A percentile compares a stretch with the other conserved stretches of the same genome.
phyloP scores from a whole-genome alignment of 64 coral and sea anemone species.

The Pocillopora verrucosa region DNA sequence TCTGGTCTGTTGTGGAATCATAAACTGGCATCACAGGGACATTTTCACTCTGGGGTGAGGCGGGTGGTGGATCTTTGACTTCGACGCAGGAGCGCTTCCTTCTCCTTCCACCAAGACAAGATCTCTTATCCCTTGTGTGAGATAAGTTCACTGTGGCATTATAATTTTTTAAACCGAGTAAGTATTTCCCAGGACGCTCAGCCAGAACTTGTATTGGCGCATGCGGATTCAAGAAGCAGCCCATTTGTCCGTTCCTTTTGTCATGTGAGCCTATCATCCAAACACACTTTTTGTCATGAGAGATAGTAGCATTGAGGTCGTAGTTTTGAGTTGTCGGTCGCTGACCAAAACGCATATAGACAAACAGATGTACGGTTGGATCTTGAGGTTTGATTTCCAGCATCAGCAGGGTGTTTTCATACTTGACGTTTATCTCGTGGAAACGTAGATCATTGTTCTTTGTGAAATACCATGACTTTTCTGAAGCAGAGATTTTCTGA shows the following conservation, averaged over 20 bases:
- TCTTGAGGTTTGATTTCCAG: neutral
- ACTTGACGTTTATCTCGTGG: neutral
- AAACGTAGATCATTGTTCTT: slow-evolving; percentile 12
- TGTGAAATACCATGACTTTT: slow-evolving; percentile 3
- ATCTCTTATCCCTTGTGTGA: slow-evolving; percentile 40
- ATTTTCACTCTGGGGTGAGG: slow-evolving; percentile 7
- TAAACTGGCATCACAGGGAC: slow-evolving; percentile 44
- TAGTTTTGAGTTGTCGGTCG: neutral
- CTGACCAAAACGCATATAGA: neutral
- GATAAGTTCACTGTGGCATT: neutral
- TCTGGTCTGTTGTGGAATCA: slow-evolving; percentile 4
- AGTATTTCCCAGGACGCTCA: slow-evolving; percentile 12
- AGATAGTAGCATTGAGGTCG: slow-evolving; percentile 13
- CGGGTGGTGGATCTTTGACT: slow-evolving; percentile 58
- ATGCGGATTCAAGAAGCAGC: neutral
- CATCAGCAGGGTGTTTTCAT: slow-evolving; percentile 13
- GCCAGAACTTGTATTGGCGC: neutral
- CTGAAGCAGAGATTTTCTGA: neutral
- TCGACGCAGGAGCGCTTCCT: slow-evolving; percentile 63
- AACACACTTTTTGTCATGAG: neutral
- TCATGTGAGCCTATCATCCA: neutral
- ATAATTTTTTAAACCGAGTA: neutral
- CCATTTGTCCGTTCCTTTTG: neutral
- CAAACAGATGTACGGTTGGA: neutral
- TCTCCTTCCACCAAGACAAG: slow-evolving; percentile 55